Evolutionary conservation across 2,888 invertebrate species (phyloP).

Genomic region (Liopterus haemorrhoidalis): DNA sequence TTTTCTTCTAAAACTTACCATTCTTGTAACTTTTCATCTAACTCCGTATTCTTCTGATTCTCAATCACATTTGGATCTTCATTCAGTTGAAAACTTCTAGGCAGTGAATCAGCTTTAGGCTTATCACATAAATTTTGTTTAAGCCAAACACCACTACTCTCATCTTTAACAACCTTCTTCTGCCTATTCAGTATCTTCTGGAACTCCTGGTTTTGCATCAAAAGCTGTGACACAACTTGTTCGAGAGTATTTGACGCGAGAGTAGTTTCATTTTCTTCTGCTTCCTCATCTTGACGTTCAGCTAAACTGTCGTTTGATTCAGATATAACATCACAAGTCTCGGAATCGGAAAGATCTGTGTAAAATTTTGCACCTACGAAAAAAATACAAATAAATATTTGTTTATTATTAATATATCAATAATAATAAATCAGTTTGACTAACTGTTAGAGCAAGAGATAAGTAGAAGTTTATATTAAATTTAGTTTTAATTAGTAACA

Average conservation of each 20-base stretch:
- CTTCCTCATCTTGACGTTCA: constrained; percentile 44
- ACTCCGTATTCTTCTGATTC: too few species aligned
- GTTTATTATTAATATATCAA: constrained; percentile 1
- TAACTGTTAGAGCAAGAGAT: too few species aligned
- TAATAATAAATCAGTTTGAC: neutral
- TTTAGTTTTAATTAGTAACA: too few species aligned
- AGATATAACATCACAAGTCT: constrained; percentile 43
- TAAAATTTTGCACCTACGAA: constrained; percentile 54
- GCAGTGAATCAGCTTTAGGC: constrained; percentile 70
- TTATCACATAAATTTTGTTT: constrained; percentile 61
- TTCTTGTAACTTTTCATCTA: constrained; percentile 12
- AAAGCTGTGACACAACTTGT: constrained; percentile 73
- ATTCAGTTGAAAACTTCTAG: constrained; percentile 68
- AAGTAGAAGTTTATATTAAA: too few species aligned
- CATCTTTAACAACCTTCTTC: constrained; percentile 48
- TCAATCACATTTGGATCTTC: constrained; percentile 48
- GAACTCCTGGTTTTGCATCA: constrained; percentile 78
- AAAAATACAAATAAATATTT: neutral
- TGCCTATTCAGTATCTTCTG: constrained; percentile 72
- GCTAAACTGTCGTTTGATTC: constrained; percentile 59
- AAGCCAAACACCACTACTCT: constrained; percentile 60
- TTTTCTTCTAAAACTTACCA: too few species aligned
- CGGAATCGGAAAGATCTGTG: constrained; percentile 60
- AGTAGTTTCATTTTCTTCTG: constrained; percentile 33
- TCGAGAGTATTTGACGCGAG: constrained; percentile 54